Evolutionary conservation across 2,888 invertebrate species (phyloP).

Genomic region (Nasonia oneida): DNA sequence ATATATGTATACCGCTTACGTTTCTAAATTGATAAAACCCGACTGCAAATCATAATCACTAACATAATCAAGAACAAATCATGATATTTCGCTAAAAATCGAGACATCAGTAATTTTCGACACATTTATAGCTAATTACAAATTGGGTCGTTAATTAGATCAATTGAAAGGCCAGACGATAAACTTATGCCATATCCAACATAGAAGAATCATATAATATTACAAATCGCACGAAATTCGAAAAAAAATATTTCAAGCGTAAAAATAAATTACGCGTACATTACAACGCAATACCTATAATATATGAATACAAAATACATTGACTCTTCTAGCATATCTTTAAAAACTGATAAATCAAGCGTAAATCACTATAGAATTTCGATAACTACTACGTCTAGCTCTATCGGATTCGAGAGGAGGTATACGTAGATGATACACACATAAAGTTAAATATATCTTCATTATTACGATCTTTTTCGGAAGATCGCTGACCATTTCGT

Average conservation of each 20-base stretch:
- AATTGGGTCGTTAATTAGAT: constrained; percentile 59
- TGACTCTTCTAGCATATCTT: constrained; percentile 57
- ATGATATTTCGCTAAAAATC: constrained; percentile 44
- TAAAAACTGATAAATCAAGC: constrained; percentile 36
- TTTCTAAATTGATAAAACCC: constrained; percentile 24
- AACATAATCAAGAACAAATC: constrained; percentile 1
- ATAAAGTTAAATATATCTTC: constrained; percentile 44
- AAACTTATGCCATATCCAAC: constrained; percentile 43
- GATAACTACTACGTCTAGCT: constrained; percentile 32
- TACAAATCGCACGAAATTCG: constrained; percentile 58
- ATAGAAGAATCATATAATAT: constrained; percentile 37
- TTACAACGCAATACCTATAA: constrained; percentile 33
- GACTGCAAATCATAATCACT: constrained; percentile 45
- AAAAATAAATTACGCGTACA: constrained; percentile 16
- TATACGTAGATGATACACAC: constrained; percentile 28
- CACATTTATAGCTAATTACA: constrained; percentile 54
- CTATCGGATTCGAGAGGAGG: constrained; percentile 23
- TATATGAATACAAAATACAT: constrained; percentile 20
- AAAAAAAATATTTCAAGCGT: constrained; percentile 43
- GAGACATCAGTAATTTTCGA: constrained; percentile 40
- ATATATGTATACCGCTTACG: neutral
- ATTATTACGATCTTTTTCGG: constrained; percentile 33
- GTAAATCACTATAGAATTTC: constrained; percentile 36
- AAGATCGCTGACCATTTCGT: constrained; percentile 65
- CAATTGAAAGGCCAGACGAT: constrained; percentile 48